These are phyloP conservation scores for Enteromius fasciolatus DNA, from an alignment of 2,797 vertebrate genomes.

Conservation along the genomic window DNA sequence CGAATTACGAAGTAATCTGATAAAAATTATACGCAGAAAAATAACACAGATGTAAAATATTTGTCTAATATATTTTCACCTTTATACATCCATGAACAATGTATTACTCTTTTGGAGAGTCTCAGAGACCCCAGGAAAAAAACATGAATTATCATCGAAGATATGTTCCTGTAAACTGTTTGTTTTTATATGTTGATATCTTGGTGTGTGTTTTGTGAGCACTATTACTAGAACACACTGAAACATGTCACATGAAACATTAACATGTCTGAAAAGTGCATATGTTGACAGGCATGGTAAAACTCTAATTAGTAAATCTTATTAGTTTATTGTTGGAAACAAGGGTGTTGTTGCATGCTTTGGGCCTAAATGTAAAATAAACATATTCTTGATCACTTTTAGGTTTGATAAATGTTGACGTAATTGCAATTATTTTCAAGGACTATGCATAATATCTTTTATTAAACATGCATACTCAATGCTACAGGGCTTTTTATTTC, in stretches of 20 bases:
- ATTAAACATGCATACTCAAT: background rate
- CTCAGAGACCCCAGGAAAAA: background rate
- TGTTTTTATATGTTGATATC: background rate
- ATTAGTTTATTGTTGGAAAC: background rate
- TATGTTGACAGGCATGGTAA: background rate
- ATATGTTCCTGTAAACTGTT: background rate
- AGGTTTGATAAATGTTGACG: background rate
- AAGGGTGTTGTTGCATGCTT: background rate
- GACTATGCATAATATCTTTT: background rate
- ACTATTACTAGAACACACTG: background rate
- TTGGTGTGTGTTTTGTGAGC: background rate
- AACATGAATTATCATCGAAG: background rate
- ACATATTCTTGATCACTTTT: background rate
- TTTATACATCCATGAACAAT: background rate
- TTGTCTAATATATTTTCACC: background rate
- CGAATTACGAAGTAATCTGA: slow-evolving; percentile 71
- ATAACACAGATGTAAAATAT: slow-evolving; percentile 6
- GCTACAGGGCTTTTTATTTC: background rate
- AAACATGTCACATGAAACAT: too few relatives aligned
- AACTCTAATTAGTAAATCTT: background rate
- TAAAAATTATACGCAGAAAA: slow-evolving; percentile 58
- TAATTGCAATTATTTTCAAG: background rate
- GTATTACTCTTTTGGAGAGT: background rate
- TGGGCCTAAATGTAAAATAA: background rate
- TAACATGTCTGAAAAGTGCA: background rate